These are phyloP conservation scores for Lindbergichthys nudifrons DNA, from an alignment of 2,797 vertebrate species.

Conservation along the genomic window DNA sequence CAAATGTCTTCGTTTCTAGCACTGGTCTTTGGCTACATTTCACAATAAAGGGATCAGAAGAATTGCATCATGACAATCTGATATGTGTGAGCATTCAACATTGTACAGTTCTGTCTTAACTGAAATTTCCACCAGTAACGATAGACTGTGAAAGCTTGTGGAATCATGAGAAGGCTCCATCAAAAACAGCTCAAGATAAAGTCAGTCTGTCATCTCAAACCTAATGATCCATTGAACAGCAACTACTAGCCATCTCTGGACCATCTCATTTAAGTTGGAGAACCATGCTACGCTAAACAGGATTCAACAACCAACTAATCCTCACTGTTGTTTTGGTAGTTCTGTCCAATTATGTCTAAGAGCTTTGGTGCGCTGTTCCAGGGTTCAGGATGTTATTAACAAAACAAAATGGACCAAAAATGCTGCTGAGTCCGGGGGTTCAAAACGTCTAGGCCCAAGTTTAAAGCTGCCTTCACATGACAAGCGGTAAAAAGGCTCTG, in stretches of 20 bases:
- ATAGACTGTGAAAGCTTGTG: background rate
- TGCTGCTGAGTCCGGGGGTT: background rate
- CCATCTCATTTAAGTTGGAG: background rate
- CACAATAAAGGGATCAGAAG: constrained; percentile 75
- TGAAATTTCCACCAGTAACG: constrained; percentile 1
- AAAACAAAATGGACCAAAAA: background rate
- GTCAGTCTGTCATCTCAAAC: background rate
- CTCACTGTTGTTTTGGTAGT: background rate
- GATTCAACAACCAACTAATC: background rate
- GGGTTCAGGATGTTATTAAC: too few species aligned
- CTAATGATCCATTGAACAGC: background rate
- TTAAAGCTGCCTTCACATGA: background rate
- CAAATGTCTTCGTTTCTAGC: constrained; percentile 33
- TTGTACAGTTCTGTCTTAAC: constrained; percentile 21
- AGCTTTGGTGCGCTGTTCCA: background rate
- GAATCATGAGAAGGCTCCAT: constrained; percentile 1
- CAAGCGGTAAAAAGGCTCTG: too few species aligned
- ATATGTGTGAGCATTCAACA: constrained; percentile 63
- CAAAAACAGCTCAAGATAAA: background rate
- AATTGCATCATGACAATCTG: constrained; percentile 65
- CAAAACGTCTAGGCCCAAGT: constrained; percentile 1
- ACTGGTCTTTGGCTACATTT: constrained; percentile 75
- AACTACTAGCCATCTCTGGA: background rate
- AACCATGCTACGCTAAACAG: background rate
- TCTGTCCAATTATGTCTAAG: background rate